phyloP scores from a whole-genome alignment of 1,140 invertebrate species.

The Macrotrachela quadricornifera region DNA sequence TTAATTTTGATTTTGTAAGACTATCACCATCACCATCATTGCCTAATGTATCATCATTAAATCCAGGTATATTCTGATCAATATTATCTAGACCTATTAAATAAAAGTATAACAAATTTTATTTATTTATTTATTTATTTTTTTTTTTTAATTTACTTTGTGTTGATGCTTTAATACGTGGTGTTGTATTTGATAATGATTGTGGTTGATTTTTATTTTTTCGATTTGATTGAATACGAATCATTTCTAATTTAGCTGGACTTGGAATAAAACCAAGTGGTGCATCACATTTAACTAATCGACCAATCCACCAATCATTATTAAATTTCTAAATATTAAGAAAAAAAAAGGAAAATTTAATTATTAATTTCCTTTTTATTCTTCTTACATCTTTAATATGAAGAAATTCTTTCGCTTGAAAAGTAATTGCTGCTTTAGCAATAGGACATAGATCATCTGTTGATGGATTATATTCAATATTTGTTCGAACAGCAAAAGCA shows the following conservation, averaged over 20 bases:
- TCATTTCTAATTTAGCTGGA: constrained; percentile 83
- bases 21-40: constrained; percentile 39
- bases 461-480: constrained; percentile 88
- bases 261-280: constrained; percentile 98
- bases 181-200: no score
- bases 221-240: constrained; percentile 52
- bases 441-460: constrained; percentile 92
- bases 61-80: constrained; percentile 32
- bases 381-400: constrained; percentile 68
- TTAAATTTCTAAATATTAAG: constrained; percentile 84
- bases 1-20: constrained; percentile 23
- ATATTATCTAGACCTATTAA: constrained; percentile 20
- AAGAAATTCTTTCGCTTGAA: constrained; percentile 83
- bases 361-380: neutral
- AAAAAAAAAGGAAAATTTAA: constrained; percentile 9
- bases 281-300: constrained; percentile 78
- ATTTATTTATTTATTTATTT: no score
- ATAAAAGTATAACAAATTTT: no score
- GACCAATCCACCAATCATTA: constrained; percentile 99
- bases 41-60: constrained; percentile 8
- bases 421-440: constrained; percentile 81
- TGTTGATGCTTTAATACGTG: no score
- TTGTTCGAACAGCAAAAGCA: constrained; percentile 94
- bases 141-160: no score
- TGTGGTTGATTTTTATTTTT: constrained; percentile 19